These are phyloP conservation scores for Adelognathus sp. DNA, from an alignment of 2,888 invertebrate genomes.

Conservation along the genomic window DNA sequence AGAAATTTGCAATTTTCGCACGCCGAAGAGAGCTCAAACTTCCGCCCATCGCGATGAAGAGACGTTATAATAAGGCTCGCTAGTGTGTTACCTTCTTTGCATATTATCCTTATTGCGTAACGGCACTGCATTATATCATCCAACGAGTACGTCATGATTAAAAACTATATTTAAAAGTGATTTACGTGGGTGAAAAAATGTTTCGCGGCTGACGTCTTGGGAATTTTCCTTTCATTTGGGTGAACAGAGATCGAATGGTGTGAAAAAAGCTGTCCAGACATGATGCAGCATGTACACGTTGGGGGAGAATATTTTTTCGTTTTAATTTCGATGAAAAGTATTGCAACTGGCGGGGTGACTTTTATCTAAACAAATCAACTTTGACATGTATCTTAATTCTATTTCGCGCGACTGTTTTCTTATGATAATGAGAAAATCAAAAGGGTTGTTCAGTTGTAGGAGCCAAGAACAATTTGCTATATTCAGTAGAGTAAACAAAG, in stretches of 20 bases:
- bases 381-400: no score
- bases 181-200: constrained; percentile 42
- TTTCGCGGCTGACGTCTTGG: constrained; percentile 25
- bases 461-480: no score
- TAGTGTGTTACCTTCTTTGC: constrained; percentile 49
- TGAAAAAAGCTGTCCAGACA: neutral
- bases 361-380: no score
- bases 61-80: constrained; percentile 62
- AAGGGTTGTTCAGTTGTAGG: no score
- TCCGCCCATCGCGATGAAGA: constrained; percentile 51
- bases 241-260: constrained; percentile 23
- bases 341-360: no score
- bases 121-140: constrained; percentile 52
- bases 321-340: no score
- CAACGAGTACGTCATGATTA: constrained; percentile 38
- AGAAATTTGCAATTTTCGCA: constrained; percentile 59
- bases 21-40: constrained; percentile 36
- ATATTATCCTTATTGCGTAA: constrained; percentile 58
- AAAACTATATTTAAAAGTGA: constrained; percentile 35
- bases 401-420: no score
- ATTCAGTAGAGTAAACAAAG: no score
- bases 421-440: no score
- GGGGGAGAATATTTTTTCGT: no score
- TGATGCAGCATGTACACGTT: no score
- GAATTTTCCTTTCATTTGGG: neutral